A percentile compares a stretch with the other conserved stretches of the same genome.
These are phyloP conservation scores for Catocala fraxini DNA, from an alignment of 2,888 invertebrate genomes.

Conservation along the genomic window DNA sequence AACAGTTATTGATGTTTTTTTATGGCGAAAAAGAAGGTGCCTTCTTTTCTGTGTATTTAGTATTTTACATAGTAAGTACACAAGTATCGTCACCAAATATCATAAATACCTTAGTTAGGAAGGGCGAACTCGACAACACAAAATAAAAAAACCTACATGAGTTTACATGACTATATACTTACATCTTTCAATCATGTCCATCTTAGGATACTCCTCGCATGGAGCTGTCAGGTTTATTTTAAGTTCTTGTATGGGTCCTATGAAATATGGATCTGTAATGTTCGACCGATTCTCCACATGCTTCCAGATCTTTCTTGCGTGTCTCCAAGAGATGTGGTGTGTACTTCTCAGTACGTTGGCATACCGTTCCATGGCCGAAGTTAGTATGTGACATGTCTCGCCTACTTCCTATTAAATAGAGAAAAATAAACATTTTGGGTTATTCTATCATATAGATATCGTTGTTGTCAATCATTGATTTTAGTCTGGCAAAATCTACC, in stretches of 20 bases:
- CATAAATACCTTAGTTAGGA: too few relatives aligned
- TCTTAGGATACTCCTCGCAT: conserved; percentile 90
- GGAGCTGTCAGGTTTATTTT: conserved; percentile 85
- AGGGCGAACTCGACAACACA: too few relatives aligned
- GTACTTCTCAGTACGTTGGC: conserved; percentile 33
- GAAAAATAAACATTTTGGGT: not conserved
- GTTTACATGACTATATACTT: conserved; percentile 65
- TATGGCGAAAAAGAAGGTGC: too few relatives aligned
- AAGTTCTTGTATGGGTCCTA: conserved; percentile 72
- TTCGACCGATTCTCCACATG: not conserved
- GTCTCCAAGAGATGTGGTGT: conserved; percentile 41
- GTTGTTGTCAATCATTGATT: too few relatives aligned
- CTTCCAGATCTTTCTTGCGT: conserved; percentile 23
- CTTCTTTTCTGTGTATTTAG: too few relatives aligned
- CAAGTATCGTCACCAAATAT: too few relatives aligned
- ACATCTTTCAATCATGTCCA: conserved; percentile 93
- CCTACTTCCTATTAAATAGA: conserved; percentile 42
- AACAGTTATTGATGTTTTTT: too few relatives aligned
- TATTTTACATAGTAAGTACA: too few relatives aligned
- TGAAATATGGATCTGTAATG: conserved; percentile 21
- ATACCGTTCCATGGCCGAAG: conserved; percentile 54
- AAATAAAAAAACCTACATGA: too few relatives aligned
- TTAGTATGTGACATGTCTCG: conserved; percentile 85
- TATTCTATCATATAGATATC: too few relatives aligned
- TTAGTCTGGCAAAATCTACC: too few relatives aligned